Evolutionary conservation across 2,113 vertebrate species (phyloP).

Genomic region (Apodemus speciosus): DNA sequence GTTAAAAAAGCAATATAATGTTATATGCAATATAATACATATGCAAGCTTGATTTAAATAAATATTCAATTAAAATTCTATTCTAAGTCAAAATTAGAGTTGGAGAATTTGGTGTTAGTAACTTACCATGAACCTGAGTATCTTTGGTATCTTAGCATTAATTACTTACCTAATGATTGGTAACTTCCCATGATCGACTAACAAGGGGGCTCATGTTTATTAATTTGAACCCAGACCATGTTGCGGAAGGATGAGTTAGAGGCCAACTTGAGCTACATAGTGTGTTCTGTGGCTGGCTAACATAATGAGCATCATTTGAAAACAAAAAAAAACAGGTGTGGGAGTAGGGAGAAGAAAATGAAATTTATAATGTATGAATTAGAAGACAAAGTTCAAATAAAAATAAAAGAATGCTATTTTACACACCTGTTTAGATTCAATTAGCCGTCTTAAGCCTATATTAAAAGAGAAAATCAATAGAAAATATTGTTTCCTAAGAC

Average conservation of each 20-base stretch:
- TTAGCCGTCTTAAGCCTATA: neutral
- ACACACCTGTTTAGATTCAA: neutral
- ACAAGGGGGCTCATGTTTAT: neutral
- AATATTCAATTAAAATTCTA: neutral
- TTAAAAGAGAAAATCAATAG: neutral
- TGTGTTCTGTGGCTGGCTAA: neutral
- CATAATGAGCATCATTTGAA: neutral
- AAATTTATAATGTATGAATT: neutral
- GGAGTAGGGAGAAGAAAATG: neutral
- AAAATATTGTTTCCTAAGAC: neutral
- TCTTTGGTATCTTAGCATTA: neutral
- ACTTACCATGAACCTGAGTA: neutral
- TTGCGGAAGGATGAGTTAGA: neutral
- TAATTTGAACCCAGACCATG: neutral
- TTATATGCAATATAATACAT: neutral
- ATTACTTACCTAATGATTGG: neutral
- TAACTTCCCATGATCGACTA: neutral
- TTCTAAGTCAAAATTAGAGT: neutral
- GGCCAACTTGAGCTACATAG: neutral
- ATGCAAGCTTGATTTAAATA: constrained; percentile 8
- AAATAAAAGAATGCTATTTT: constrained; percentile 5
- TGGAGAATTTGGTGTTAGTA: neutral
- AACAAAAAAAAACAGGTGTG: neutral
- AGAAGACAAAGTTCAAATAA: neutral
- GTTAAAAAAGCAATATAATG: neutral